These are phyloP conservation scores for Beris morrisii DNA, from an alignment of 2,888 invertebrate species.

Conservation along the genomic window DNA sequence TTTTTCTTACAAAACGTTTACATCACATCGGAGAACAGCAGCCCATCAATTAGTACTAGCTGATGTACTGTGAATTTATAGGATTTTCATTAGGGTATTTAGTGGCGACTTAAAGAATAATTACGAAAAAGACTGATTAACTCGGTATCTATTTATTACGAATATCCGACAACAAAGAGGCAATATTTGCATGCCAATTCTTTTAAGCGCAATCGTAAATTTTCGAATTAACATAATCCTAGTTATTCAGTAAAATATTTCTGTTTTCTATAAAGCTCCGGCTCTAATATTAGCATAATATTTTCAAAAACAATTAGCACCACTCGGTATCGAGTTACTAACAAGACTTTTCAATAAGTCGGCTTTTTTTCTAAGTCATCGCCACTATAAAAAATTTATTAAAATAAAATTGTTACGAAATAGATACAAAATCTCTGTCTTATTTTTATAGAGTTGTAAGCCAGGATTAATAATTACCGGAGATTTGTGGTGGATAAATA, in stretches of 20 bases:
- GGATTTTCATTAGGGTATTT: no score
- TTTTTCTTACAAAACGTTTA: neutral
- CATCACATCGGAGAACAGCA: neutral
- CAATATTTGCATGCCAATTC: conserved; percentile 29
- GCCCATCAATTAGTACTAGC: neutral
- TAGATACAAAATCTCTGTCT: no score
- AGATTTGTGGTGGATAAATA: no score
- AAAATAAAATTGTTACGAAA: neutral
- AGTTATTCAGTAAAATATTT: conserved; percentile 18
- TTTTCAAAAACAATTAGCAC: conserved; percentile 28
- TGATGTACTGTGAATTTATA: no score
- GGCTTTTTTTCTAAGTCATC: conserved; percentile 23
- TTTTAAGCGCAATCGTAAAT: conserved; percentile 28
- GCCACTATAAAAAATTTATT: conserved; percentile 9
- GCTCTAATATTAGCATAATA: conserved; percentile 17
- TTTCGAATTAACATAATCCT: conserved; percentile 28
- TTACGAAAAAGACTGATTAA: neutral
- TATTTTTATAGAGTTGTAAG: no score
- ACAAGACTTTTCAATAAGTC: conserved; percentile 31
- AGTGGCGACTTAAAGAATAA: neutral
- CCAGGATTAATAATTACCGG: no score
- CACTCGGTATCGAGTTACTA: conserved; percentile 25
- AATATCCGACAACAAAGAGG: neutral
- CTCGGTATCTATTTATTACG: neutral
- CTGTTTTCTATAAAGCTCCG: no score